Base-by-base conservation (phyloP, 2,797 vertebrate species). In the Novumbra hubbsi region DNA sequence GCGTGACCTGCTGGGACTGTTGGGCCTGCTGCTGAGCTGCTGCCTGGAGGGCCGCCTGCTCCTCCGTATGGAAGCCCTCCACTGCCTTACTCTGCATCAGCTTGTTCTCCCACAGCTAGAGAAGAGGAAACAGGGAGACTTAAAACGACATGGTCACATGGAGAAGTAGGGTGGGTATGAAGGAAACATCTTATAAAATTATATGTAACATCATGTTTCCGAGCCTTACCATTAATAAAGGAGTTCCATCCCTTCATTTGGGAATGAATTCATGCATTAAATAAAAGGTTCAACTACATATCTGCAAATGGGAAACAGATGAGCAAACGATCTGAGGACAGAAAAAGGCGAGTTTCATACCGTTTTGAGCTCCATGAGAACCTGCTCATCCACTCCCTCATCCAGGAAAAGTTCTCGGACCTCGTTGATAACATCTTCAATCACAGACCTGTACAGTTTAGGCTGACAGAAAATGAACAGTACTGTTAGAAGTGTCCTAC, bases 341-440 rank as follows among this genome's bases (percentile, higher is more conserved):
- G 50, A 11, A 57, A 57, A 11, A 57, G 15, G 21, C 1, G 30
- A 41, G 27, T 86, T 85, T 4, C 9, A 0, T 67, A 99, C 98
- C 85, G 97, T 98, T 94, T 96, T 99, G 75, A 99, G 94, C 91
- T 99, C 98, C 92, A 98, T 91, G 32, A 99, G 94, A 77, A 99
- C 96, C 91, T 99, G 98, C 73, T 99, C 98, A 76, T 99, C 98
- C 75, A 99, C 98, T 67, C 98, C 97, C 87, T 99, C 98, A 30
- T 99, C 97, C 92, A 99, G 93, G 90, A 99, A 99, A 82, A 98
- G 95, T 90, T 99, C 98, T 82, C 98, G 92, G 68, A 99, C 98
- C 82, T 99, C 97, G 81, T 93, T 98, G 88, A 99, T 99, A 83
- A 99, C 98, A 87, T 99, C 98, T 88, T 99, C 98, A 74, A 99